A percentile compares a stretch with the other conserved stretches of the same genome.
phyloP scores from a whole-genome alignment of 2,888 invertebrate genomes.

The Selenia dentaria region DNA sequence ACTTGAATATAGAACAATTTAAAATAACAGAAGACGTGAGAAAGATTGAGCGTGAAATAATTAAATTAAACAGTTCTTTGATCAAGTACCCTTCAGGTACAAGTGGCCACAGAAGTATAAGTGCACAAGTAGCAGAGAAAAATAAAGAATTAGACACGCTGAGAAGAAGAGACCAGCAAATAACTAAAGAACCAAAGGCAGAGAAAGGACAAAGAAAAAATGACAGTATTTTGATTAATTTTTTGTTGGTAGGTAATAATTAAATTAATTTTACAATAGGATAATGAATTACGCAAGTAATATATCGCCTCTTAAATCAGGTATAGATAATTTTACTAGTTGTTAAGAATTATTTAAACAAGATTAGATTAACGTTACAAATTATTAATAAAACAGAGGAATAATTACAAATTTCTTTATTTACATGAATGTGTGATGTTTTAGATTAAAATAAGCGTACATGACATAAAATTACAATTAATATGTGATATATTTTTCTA shows the following conservation, averaged over 20 bases:
- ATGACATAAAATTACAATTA: slow-evolving; percentile 83
- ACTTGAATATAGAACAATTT: slow-evolving; percentile 89
- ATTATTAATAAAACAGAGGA: slow-evolving; percentile 45
- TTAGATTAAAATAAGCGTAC: slow-evolving; percentile 84
- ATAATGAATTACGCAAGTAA: background rate
- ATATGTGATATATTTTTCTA: slow-evolving; percentile 81
- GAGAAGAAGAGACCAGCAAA: slow-evolving; percentile 85
- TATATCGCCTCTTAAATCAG: too few relatives aligned
- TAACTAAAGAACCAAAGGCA: slow-evolving; percentile 88
- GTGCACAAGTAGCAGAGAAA: slow-evolving; percentile 84
- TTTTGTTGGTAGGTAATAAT: slow-evolving; percentile 1
- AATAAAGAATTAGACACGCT: slow-evolving; percentile 86
- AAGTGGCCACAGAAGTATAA: slow-evolving; percentile 85
- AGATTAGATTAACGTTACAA: background rate
- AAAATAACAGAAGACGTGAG: slow-evolving; percentile 89
- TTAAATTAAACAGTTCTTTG: slow-evolving; percentile 87
- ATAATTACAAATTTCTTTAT: slow-evolving; percentile 81
- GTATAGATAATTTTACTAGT: too few relatives aligned
- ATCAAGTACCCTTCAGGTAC: slow-evolving; percentile 85
- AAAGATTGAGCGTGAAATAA: slow-evolving; percentile 87
- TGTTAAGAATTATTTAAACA: too few relatives aligned
- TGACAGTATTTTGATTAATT: slow-evolving; percentile 87
- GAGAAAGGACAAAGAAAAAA: slow-evolving; percentile 89
- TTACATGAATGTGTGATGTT: slow-evolving; percentile 79
- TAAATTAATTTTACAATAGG: slow-evolving; percentile 24